phyloP scores from a whole-genome alignment of 2,797 vertebrate species.

The Acrossocheilus fasciatus region DNA sequence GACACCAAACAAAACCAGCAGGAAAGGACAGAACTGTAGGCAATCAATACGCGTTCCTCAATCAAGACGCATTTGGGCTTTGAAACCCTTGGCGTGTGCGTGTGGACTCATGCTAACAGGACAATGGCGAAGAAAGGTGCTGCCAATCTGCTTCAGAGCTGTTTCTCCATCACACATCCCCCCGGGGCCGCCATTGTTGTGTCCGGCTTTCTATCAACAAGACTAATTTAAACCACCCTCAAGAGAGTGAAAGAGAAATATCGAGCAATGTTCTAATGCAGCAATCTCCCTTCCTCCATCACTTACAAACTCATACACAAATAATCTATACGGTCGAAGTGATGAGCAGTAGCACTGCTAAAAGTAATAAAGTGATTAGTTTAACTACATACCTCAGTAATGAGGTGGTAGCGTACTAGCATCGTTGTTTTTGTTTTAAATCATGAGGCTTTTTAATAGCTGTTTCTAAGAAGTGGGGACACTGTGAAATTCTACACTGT shows the following conservation, averaged over 20 bases:
- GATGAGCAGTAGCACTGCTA: not conserved
- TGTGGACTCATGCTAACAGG: conserved; percentile 42
- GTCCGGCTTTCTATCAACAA: conserved; percentile 29
- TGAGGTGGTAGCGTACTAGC: not conserved
- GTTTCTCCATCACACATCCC: conserved; percentile 18
- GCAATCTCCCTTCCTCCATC: conserved; percentile 13
- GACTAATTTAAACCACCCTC: conserved; percentile 32
- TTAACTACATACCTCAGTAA: not conserved
- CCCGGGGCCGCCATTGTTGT: conserved; percentile 22
- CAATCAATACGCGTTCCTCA: conserved; percentile 50
- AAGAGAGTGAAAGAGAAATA: conserved; percentile 25
- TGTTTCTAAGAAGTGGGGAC: not conserved
- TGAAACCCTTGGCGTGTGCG: not conserved
- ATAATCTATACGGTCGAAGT: not conserved
- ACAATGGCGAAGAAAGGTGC: conserved; percentile 52
- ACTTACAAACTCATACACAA: not conserved
- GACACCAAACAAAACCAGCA: conserved; percentile 33
- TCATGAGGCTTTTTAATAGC: not conserved
- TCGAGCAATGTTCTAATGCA: conserved; percentile 22
- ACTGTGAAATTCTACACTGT: not conserved
- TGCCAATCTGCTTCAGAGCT: conserved; percentile 41
- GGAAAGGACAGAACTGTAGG: conserved; percentile 25
- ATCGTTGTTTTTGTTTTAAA: not conserved
- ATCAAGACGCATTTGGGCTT: conserved; percentile 15
- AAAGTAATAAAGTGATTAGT: not conserved